A percentile compares a stretch with the other conserved stretches of the same genome.
These are phyloP conservation scores for Cantharis flavilabris DNA, from an alignment of 2,888 invertebrate genomes.

Conservation along the genomic window DNA sequence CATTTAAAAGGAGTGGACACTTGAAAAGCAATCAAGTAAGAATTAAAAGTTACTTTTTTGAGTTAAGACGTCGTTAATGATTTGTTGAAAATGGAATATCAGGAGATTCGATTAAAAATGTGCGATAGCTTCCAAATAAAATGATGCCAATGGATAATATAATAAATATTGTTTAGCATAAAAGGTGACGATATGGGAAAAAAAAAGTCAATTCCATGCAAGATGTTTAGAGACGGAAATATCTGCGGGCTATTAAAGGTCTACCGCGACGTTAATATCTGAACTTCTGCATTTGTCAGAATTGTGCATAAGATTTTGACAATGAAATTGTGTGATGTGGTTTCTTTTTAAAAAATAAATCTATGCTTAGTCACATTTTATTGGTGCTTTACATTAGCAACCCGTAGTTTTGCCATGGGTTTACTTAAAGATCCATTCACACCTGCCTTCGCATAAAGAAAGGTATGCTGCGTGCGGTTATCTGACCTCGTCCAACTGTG, in stretches of 20 bases:
- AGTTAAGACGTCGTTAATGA: background rate
- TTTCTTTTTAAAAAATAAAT: constrained; percentile 11
- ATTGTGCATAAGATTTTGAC: constrained; percentile 10
- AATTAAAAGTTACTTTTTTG: background rate
- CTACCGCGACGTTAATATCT: constrained; percentile 22
- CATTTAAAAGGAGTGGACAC: background rate
- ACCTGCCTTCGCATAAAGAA: constrained; percentile 30
- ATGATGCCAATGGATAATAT: background rate
- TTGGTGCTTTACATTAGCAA: background rate
- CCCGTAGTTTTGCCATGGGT: constrained; percentile 31
- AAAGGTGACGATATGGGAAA: background rate
- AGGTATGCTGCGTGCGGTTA: constrained; percentile 34
- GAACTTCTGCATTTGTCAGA: constrained; percentile 22
- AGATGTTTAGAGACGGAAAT: constrained; percentile 22
- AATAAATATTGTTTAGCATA: background rate
- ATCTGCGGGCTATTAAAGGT: constrained; percentile 25
- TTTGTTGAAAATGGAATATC: background rate
- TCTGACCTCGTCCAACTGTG: constrained; percentile 38
- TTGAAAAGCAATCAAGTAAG: background rate
- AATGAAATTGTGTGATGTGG: constrained; percentile 14
- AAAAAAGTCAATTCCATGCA: background rate
- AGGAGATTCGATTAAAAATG: background rate
- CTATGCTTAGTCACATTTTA: constrained; percentile 5
- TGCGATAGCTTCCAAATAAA: background rate
- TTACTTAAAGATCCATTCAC: constrained; percentile 28